Evolutionary conservation across 1,140 invertebrate species (phyloP).

Genomic region (honey bee (Apis mellifera)): Amel_HAv3.1 CM009946.2:6620001-6620500

Average conservation of each 20-base stretch:
- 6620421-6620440: no score
- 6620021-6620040: conserved; percentile 66
- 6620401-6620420: neutral
- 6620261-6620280: neutral
- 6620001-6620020: conserved; percentile 65
- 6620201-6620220: neutral
- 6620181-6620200: no score
- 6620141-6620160: conserved; percentile 62
- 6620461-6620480: no score
- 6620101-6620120: conserved; percentile 66
- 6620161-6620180: conserved; percentile 58
- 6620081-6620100: conserved; percentile 71
- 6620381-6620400: neutral
- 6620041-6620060: conserved; percentile 70
- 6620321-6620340: neutral
- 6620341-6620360: neutral
- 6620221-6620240: neutral
- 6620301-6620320: neutral
- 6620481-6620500: neutral
- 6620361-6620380: neutral
- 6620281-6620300: neutral
- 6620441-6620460: no score
- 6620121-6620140: conserved; percentile 74
- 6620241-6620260: no score
- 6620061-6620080: conserved; percentile 71